These are phyloP conservation scores for Apostichopus parvimensis DNA, from an alignment of 35 echinoderm and acorn worm species.

Conservation along the genomic window DNA sequence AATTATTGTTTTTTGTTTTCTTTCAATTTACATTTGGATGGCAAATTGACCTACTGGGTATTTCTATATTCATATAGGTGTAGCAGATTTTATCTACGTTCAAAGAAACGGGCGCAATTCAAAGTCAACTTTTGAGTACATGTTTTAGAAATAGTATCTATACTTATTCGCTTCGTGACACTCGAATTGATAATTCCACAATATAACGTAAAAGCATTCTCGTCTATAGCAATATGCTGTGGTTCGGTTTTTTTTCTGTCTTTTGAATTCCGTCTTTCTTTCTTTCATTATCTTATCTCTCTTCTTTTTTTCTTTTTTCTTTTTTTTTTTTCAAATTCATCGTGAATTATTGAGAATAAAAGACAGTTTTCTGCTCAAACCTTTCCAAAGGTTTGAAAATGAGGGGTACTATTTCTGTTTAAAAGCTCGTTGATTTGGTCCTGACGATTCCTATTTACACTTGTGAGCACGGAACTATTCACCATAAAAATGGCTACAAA, in stretches of 20 bases:
- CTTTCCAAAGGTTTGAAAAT: not conserved
- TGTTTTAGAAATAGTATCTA: no score
- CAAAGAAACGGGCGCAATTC: no score
- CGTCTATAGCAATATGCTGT: no score
- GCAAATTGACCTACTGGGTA: no score
- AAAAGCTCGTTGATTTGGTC: not conserved
- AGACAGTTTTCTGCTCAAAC: not conserved
- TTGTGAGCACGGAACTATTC: slow-evolving; percentile 25
- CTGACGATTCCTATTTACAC: not conserved
- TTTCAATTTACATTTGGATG: no score
- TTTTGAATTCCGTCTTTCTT: not conserved
- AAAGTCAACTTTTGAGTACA: no score
- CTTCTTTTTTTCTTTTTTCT: not conserved
- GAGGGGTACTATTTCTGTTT: not conserved
- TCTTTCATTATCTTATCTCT: not conserved
- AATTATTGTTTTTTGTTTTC: no score
- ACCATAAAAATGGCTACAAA: slow-evolving; percentile 13
- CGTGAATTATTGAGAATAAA: not conserved
- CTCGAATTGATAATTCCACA: no score
- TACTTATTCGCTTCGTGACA: no score
- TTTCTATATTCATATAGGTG: no score
- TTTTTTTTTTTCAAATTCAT: not conserved
- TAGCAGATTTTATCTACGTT: no score
- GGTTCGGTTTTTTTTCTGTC: not conserved
- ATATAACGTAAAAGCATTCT: no score